These are phyloP conservation scores for Suncus etruscus DNA, from an alignment of 2,113 vertebrate genomes.

Conservation along the genomic window DNA sequence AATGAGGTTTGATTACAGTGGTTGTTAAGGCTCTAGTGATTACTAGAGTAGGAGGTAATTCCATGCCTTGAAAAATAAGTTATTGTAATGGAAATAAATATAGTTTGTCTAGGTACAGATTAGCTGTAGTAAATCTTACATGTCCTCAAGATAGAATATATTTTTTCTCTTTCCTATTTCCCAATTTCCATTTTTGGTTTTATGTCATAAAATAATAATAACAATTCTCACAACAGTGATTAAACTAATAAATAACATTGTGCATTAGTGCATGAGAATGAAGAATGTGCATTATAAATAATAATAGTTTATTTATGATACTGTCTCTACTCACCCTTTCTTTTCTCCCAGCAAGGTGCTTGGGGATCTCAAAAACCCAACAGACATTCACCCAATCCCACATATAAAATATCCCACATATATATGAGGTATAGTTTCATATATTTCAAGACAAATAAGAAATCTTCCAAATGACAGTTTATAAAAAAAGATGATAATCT, in stretches of 20 bases:
- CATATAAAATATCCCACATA: neutral
- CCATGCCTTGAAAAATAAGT: constrained; percentile 56
- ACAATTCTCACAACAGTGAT: constrained; percentile 75
- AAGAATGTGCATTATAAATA: constrained; percentile 77
- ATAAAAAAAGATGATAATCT: constrained; percentile 55
- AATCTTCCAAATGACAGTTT: constrained; percentile 45
- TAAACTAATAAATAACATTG: constrained; percentile 82
- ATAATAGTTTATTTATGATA: constrained; percentile 79
- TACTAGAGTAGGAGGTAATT: constrained; percentile 54
- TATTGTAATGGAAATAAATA: constrained; percentile 63
- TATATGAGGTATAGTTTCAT: neutral
- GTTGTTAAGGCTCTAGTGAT: constrained; percentile 20
- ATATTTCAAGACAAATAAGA: constrained; percentile 44
- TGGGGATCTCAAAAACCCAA: constrained; percentile 62
- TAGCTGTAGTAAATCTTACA: constrained; percentile 69
- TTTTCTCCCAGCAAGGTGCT: constrained; percentile 60
- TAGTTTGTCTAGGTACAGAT: constrained; percentile 58
- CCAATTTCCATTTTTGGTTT: constrained; percentile 77
- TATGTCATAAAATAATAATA: constrained; percentile 80
- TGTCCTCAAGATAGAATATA: constrained; percentile 63
- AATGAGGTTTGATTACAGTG: constrained; percentile 44
- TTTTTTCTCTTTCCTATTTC: constrained; percentile 74
- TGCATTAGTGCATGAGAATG: constrained; percentile 71
- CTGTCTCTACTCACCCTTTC: constrained; percentile 58
- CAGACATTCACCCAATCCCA: neutral